Evolutionary conservation across 2,888 invertebrate genomes (phyloP).

Genomic region (Siphlonurus alternatus): DNA sequence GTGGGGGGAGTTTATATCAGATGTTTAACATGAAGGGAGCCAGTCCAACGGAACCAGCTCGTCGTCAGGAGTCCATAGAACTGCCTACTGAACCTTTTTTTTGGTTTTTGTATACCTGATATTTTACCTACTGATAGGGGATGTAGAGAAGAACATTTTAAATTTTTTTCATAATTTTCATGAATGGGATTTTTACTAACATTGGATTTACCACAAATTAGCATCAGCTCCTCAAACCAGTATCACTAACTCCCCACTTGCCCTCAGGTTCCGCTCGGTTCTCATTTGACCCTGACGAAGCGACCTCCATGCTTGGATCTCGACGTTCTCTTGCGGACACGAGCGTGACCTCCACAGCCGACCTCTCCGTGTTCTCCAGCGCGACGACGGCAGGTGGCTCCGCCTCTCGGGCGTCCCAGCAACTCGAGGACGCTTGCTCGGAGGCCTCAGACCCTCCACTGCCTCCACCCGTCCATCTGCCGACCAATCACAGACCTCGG

Average conservation of each 20-base stretch:
- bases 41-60: too few relatives aligned
- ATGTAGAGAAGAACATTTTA: too few relatives aligned
- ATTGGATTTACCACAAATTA: too few relatives aligned
- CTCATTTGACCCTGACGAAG: slow-evolving; percentile 33
- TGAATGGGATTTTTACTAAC: too few relatives aligned
- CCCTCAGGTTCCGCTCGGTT: not conserved
- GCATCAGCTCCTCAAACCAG: too few relatives aligned
- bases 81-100: too few relatives aligned
- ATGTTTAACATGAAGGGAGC: too few relatives aligned
- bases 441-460: not conserved
- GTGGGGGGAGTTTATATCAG: slow-evolving; percentile 4
- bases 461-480: not conserved
- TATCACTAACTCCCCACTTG: not conserved
- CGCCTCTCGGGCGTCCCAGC: not conserved
- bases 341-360: slow-evolving; percentile 68
- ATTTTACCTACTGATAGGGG: too few relatives aligned
- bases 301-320: slow-evolving; percentile 52
- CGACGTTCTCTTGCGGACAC: slow-evolving; percentile 66
- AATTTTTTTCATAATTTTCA: too few relatives aligned
- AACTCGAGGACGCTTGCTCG: not conserved
- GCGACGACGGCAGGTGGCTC: slow-evolving; percentile 3
- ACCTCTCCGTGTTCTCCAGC: slow-evolving; percentile 51
- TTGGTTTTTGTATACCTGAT: too few relatives aligned
- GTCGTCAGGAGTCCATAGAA: too few relatives aligned
- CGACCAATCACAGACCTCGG: not conserved